phyloP scores from a whole-genome alignment of 2,797 vertebrate genomes.

The Pipistrellus pipistrellus region DNA sequence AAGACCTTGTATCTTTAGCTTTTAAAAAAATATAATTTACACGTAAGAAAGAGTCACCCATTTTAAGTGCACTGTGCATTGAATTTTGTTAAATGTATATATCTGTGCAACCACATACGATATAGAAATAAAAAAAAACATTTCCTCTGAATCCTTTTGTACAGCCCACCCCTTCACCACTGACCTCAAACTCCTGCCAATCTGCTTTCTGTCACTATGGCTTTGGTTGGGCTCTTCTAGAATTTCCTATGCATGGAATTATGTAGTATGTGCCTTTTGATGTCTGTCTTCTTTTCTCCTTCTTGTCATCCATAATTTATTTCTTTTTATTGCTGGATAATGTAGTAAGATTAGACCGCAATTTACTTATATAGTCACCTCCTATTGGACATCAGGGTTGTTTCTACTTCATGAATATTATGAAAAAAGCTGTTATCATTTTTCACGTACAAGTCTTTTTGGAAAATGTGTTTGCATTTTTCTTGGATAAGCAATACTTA shows the following conservation, averaged over 20 bases:
- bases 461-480: background rate
- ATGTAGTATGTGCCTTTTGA: background rate
- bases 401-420: constrained; percentile 21
- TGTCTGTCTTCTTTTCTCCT: background rate
- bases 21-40: background rate
- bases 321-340: background rate
- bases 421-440: constrained; percentile 5
- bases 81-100: background rate
- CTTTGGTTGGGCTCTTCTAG: background rate
- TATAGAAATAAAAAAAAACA: background rate
- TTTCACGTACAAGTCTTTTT: background rate
- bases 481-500: background rate
- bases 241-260: background rate
- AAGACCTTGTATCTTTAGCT: background rate
- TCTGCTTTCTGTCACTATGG: background rate
- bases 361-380: background rate
- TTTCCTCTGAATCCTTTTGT: background rate
- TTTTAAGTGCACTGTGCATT: background rate
- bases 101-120: background rate
- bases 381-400: background rate
- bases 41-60: background rate
- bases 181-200: background rate
- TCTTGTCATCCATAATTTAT: background rate
- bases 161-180: background rate
- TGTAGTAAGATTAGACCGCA: background rate